These are phyloP conservation scores for Moxostoma hubbsi DNA, from an alignment of 2,797 vertebrate genomes.

Conservation along the genomic window DNA sequence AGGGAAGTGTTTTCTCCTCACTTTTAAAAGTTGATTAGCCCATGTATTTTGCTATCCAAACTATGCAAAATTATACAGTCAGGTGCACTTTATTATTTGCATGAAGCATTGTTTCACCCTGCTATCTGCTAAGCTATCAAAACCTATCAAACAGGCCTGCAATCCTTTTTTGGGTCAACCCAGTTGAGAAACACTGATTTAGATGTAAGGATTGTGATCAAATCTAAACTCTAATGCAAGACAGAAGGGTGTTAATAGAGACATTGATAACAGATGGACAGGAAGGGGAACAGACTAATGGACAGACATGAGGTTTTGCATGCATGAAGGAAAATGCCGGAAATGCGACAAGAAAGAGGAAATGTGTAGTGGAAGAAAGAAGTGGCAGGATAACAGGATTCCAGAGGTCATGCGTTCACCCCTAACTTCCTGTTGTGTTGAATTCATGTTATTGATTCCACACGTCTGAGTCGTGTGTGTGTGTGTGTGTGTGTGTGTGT, in stretches of 20 bases:
- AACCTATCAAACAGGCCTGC: too few species aligned
- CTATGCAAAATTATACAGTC: not conserved
- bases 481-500: constrained; percentile 20
- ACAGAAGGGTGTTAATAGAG: not conserved
- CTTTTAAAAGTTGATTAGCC: not conserved
- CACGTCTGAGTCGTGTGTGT: constrained; percentile 59
- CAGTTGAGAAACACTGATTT: constrained; percentile 53
- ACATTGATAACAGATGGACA: constrained; percentile 49
- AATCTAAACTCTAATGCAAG: too few species aligned
- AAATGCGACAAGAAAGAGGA: constrained; percentile 38
- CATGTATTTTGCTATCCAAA: not conserved
- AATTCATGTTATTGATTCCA: constrained; percentile 71
- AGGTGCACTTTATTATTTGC: not conserved
- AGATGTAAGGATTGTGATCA: not conserved
- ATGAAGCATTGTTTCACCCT: not conserved
- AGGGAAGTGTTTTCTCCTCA: not conserved
- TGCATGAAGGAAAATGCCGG: constrained; percentile 45
- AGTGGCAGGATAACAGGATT: constrained; percentile 78
- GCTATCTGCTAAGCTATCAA: too few species aligned
- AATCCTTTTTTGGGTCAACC: constrained; percentile 5
- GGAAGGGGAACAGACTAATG: constrained; percentile 41
- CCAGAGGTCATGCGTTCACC: constrained; percentile 72
- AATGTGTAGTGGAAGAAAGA: constrained; percentile 65
- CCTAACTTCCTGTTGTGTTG: constrained; percentile 78
- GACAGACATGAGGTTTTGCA: constrained; percentile 21